Conservation (phyloP, 2,113 vertebrate genomes). For the Sinocyclocheilus anshuiensis region DNA sequence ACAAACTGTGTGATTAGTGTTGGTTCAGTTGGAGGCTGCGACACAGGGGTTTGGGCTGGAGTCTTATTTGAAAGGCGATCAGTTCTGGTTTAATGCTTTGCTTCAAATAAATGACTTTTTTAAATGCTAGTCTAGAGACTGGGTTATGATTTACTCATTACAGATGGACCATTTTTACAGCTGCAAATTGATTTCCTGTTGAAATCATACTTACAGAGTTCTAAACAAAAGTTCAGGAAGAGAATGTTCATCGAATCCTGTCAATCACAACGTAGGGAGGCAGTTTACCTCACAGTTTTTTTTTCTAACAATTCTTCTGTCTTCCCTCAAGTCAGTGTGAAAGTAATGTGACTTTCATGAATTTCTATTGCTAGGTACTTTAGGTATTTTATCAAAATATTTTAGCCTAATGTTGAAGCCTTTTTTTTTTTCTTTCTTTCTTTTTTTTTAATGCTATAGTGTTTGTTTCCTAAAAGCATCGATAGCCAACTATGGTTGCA, state of each 20-base stretch:
- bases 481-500: neutral
- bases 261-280: neutral
- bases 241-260: neutral
- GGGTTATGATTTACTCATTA: neutral
- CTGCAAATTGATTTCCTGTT: neutral
- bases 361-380: neutral
- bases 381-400: neutral
- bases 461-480: neutral
- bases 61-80: slow-evolving; percentile 10
- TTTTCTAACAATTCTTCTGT: neutral
- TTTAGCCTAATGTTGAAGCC: neutral
- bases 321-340: neutral
- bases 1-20: slow-evolving; percentile 49
- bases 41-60: neutral
- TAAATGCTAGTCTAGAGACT: neutral
- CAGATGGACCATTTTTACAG: neutral
- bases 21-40: slow-evolving; percentile 49
- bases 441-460: neutral
- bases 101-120: neutral
- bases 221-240: neutral
- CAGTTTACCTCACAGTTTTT: neutral
- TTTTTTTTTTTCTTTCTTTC: neutral
- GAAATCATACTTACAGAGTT: neutral
- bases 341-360: neutral
- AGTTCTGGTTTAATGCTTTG: neutral